These are phyloP conservation scores for Euborellia annulipes DNA, from an alignment of 1,140 invertebrate species.

Conservation along the genomic window DNA sequence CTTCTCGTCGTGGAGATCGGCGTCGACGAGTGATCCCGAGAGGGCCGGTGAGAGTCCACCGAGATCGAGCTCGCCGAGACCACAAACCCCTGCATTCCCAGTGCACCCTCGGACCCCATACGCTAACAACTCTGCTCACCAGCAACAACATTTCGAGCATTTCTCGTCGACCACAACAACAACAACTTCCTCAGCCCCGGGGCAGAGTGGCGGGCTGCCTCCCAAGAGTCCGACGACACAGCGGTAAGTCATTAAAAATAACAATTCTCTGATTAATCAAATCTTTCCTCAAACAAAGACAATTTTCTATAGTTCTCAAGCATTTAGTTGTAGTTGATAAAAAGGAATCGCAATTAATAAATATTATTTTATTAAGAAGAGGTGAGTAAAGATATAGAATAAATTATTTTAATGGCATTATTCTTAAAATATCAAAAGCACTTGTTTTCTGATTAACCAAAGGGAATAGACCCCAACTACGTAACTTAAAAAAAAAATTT, in stretches of 20 bases:
- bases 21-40: constrained; percentile 29
- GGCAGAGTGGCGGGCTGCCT: constrained; percentile 40
- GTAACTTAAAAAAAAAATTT: too few relatives aligned
- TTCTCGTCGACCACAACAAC: background rate
- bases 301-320: too few relatives aligned
- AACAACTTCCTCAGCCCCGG: constrained; percentile 26
- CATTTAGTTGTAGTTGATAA: too few relatives aligned
- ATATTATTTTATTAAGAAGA: too few relatives aligned
- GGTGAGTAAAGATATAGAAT: too few relatives aligned
- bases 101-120: constrained; percentile 78
- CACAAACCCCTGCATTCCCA: constrained; percentile 79
- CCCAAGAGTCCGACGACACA: constrained; percentile 56
- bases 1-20: constrained; percentile 40
- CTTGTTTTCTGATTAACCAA: too few relatives aligned
- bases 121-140: constrained; percentile 42
- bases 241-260: constrained; percentile 31
- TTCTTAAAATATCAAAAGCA: too few relatives aligned
- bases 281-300: too few relatives aligned
- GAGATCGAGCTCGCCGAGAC: constrained; percentile 37
- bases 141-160: constrained; percentile 31
- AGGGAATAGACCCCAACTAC: too few relatives aligned
- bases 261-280: too few relatives aligned
- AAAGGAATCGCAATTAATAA: too few relatives aligned
- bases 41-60: constrained; percentile 33
- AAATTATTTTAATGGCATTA: too few relatives aligned